Evolutionary conservation across 2,797 vertebrate species (phyloP).

Genomic region (Mormyrus proboscirostris): DNA sequence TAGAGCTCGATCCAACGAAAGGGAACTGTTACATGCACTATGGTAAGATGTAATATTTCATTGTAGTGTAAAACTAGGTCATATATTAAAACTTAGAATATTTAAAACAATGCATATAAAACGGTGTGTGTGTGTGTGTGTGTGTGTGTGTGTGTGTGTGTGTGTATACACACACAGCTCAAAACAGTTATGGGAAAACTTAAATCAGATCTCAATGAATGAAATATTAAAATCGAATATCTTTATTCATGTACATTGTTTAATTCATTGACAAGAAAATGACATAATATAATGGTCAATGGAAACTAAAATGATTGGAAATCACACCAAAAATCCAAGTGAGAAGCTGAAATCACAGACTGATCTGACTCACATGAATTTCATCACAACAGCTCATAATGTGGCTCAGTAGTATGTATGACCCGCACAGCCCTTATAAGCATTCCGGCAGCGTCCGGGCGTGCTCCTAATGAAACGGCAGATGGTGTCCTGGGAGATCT

Average conservation of each 20-base stretch:
- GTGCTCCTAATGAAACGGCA: neutral
- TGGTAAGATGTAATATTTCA: conserved; percentile 60
- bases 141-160: neutral
- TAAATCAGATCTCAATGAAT: neutral
- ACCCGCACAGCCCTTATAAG: neutral
- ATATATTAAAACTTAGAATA: neutral
- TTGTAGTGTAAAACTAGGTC: neutral
- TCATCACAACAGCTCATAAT: neutral
- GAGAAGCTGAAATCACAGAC: neutral
- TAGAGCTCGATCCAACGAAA: conserved; percentile 86
- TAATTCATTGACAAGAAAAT: neutral
- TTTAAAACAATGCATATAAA: neutral
- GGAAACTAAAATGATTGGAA: neutral
- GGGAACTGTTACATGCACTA: conserved; percentile 99
- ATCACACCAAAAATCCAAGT: neutral
- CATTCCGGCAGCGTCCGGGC: neutral
- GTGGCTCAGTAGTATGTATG: neutral
- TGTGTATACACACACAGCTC: no score
- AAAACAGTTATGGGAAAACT: neutral
- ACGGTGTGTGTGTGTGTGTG: neutral
- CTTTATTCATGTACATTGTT: neutral
- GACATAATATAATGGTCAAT: neutral
- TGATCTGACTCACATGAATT: neutral
- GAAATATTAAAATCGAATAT: neutral
- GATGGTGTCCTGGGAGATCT: neutral